phyloP scores from a whole-genome alignment of 2,888 invertebrate genomes.

The Hydropsyche betteni region DNA sequence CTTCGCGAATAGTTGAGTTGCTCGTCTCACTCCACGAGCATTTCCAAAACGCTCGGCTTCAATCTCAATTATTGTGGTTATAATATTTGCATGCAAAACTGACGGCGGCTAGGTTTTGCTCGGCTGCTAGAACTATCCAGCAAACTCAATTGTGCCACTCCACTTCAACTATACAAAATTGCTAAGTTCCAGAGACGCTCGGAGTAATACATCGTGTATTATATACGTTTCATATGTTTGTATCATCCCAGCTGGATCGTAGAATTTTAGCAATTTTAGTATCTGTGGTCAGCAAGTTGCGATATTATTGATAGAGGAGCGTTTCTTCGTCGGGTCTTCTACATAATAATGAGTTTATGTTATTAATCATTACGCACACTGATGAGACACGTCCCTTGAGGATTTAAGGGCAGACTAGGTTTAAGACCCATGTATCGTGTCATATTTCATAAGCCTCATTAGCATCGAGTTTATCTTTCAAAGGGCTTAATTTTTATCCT shows the following conservation, averaged over 20 bases:
- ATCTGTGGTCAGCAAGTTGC: too few species aligned
- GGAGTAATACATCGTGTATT: too few species aligned
- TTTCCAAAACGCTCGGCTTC: conserved; percentile 33
- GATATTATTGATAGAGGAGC: too few species aligned
- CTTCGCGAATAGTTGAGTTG: conserved; percentile 23
- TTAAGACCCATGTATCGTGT: conserved; percentile 35
- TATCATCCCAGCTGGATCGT: too few species aligned
- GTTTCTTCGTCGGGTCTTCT: not conserved
- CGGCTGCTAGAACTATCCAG: not conserved
- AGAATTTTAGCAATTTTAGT: too few species aligned
- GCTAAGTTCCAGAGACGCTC: not conserved
- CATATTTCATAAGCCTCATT: conserved; percentile 42
- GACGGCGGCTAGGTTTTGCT: conserved; percentile 4
- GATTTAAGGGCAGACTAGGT: conserved; percentile 21
- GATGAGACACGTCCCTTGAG: conserved; percentile 39
- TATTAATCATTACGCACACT: conserved; percentile 35
- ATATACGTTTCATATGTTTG: too few species aligned
- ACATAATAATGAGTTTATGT: conserved; percentile 22
- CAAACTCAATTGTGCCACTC: conserved; percentile 28
- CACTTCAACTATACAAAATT: conserved; percentile 18
- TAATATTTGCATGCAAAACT: conserved; percentile 38
- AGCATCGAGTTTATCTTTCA: conserved; percentile 40
- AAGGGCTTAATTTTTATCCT: conserved; percentile 43
- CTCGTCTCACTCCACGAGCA: conserved; percentile 20
- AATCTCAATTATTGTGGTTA: conserved; percentile 36